Evolutionary conservation across 2,888 invertebrate genomes (phyloP).

Genomic region (Tribolium freemani): DNA sequence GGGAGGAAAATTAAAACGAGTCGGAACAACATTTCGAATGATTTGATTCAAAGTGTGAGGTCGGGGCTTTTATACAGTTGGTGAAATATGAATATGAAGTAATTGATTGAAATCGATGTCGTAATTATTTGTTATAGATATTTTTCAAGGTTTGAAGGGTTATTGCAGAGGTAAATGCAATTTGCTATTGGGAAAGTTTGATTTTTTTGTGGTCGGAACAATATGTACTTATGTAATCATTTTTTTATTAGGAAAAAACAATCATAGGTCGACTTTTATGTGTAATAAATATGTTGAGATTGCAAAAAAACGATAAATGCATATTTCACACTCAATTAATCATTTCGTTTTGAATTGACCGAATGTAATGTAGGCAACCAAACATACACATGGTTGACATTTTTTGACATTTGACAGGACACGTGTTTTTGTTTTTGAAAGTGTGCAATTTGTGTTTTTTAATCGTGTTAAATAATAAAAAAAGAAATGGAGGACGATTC

Average conservation of each 20-base stretch:
- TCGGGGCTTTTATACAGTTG: neutral
- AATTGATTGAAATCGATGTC: conserved; percentile 19
- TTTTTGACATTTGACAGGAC: neutral
- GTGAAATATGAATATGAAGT: conserved; percentile 12
- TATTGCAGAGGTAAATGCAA: conserved; percentile 20
- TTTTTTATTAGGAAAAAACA: neutral
- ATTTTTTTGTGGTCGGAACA: neutral
- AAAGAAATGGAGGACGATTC: neutral
- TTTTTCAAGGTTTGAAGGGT: conserved; percentile 33
- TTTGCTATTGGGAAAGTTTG: neutral
- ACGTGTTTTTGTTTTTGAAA: neutral
- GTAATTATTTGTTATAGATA: conserved; percentile 22
- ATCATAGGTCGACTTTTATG: neutral
- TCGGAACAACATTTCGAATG: conserved; percentile 21
- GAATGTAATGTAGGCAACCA: neutral
- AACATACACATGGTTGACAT: neutral
- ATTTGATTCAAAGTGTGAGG: neutral
- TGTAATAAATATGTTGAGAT: neutral
- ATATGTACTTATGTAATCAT: conserved; percentile 7
- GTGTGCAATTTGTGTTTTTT: neutral
- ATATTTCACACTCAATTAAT: neutral
- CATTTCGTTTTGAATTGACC: neutral
- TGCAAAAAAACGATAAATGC: neutral
- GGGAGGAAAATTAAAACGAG: conserved; percentile 4
- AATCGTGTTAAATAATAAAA: neutral